These are phyloP conservation scores for Cephus nigrinus DNA, from an alignment of 2,888 invertebrate species.

Conservation along the genomic window DNA sequence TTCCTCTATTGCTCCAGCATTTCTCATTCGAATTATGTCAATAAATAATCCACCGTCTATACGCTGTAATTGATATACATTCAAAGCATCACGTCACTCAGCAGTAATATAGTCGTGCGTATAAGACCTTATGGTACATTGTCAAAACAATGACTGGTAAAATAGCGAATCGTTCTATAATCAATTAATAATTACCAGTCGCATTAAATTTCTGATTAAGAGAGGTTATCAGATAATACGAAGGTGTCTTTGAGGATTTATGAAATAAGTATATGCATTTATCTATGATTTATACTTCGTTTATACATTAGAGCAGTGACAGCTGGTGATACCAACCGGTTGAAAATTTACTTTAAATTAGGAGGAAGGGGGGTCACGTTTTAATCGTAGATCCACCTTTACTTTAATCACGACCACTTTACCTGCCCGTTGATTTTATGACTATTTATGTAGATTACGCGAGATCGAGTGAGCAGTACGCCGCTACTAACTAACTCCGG, in stretches of 20 bases:
- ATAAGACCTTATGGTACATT: background rate
- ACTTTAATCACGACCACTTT: constrained; percentile 37
- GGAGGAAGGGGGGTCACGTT: constrained; percentile 8
- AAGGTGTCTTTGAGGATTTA: background rate
- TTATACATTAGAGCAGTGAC: background rate
- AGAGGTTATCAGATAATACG: background rate
- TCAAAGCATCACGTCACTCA: background rate
- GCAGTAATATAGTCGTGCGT: background rate
- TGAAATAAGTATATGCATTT: background rate
- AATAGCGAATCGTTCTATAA: background rate
- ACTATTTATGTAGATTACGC: constrained; percentile 44
- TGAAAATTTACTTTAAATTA: constrained; percentile 18
- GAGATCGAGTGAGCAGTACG: constrained; percentile 10
- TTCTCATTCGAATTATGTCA: background rate
- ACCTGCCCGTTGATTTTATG: constrained; percentile 38
- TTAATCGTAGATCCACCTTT: constrained; percentile 27
- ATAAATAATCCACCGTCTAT: background rate
- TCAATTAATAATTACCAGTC: background rate
- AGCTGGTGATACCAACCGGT: constrained; percentile 17
- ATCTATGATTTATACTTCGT: background rate
- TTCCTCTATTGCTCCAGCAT: background rate
- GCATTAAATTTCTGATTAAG: background rate
- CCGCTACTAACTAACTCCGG: constrained; percentile 9
- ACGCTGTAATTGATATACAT: background rate
- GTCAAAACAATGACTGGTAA: background rate